phyloP scores from a whole-genome alignment of 1,140 invertebrate species.

The Gonioctena quinquepunctata region DNA sequence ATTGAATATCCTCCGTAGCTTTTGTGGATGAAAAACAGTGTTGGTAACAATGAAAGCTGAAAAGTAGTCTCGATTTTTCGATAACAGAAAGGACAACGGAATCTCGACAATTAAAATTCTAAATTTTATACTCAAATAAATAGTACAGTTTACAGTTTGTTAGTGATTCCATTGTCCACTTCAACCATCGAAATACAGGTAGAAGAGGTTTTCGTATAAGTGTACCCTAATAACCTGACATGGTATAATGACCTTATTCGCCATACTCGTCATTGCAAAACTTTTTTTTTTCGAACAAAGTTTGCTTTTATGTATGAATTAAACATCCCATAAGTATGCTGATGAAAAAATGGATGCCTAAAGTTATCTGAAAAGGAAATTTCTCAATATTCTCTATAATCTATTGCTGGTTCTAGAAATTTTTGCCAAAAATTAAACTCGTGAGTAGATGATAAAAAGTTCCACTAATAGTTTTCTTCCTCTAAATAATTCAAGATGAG shows the following conservation, averaged over 20 bases:
- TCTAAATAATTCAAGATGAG: too few species aligned
- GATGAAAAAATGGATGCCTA: too few species aligned
- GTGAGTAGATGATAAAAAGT: too few species aligned
- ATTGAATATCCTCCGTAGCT: too few species aligned
- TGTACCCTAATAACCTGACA: conserved; percentile 24
- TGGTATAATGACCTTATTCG: conserved; percentile 32
- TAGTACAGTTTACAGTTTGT: conserved; percentile 11
- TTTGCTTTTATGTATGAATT: background rate
- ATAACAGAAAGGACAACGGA: conserved; percentile 1
- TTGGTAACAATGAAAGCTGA: background rate
- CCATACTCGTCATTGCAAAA: background rate
- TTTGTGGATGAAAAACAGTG: too few species aligned
- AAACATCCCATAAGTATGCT: too few species aligned
- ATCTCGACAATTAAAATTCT: conserved; percentile 10
- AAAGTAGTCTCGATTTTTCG: background rate
- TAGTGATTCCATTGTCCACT: background rate
- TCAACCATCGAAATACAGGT: background rate
- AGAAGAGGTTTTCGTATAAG: conserved; percentile 11
- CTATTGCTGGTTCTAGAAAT: too few species aligned
- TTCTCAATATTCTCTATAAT: too few species aligned
- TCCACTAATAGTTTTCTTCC: too few species aligned
- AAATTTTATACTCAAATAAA: conserved; percentile 22
- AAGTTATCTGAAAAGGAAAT: too few species aligned
- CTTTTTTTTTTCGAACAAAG: background rate
- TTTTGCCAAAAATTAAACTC: too few species aligned